These are phyloP conservation scores for Ochropleura leucogaster DNA, from an alignment of 2,888 invertebrate genomes.

Conservation along the genomic window DNA sequence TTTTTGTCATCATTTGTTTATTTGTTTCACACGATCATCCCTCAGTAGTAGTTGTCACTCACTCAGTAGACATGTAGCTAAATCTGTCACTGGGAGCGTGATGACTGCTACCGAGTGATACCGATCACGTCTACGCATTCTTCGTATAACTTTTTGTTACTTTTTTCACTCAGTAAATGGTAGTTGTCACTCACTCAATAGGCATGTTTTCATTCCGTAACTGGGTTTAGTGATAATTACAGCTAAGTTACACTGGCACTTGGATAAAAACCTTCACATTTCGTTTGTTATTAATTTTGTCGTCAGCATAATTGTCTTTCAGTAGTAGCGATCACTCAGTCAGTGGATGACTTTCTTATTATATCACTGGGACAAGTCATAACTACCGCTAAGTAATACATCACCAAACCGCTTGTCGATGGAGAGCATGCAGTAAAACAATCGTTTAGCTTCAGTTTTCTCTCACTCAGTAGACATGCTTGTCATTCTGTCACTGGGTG, in stretches of 20 bases:
- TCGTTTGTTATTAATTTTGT: no score
- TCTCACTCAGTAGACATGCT: slow-evolving; percentile 64
- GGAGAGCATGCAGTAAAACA: not conserved
- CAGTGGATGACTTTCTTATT: slow-evolving; percentile 34
- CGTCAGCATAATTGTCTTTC: no score
- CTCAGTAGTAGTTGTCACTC: slow-evolving; percentile 32
- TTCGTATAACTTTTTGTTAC: no score
- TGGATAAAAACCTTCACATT: no score
- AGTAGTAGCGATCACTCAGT: slow-evolving; percentile 24
- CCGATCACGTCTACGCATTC: not conserved
- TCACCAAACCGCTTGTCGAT: no score
- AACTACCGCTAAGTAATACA: no score
- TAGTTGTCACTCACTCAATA: slow-evolving; percentile 36
- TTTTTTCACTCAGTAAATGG: not conserved
- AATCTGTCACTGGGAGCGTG: slow-evolving; percentile 36
- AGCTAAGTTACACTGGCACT: not conserved
- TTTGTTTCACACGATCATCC: no score
- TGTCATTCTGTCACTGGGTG: slow-evolving; percentile 69
- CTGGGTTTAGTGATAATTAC: no score
- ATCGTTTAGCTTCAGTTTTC: not conserved
- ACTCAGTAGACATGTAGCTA: slow-evolving; percentile 65
- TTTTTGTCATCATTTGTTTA: not conserved
- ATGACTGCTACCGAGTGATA: not conserved
- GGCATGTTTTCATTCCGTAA: slow-evolving; percentile 19
- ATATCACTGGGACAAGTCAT: slow-evolving; percentile 45